Conservation (phyloP, 2,888 invertebrate species). For the Pterostichus madidus region DNA sequence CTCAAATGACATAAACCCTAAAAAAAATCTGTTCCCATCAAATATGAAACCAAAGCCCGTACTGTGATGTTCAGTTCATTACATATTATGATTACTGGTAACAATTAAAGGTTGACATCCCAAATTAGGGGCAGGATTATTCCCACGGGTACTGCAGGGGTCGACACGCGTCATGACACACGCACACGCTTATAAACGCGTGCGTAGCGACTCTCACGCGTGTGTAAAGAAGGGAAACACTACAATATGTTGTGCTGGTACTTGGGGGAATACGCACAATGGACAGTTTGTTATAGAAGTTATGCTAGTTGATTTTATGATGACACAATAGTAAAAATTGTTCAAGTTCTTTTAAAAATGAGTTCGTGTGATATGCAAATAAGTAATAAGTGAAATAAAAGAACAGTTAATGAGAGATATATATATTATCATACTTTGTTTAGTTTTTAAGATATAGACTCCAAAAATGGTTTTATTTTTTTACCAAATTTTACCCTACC, state of each 20-base stretch:
- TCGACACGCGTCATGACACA: background rate
- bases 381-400: too few species aligned
- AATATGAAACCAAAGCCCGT: background rate
- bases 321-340: background rate
- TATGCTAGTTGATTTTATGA: background rate
- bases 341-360: too few species aligned
- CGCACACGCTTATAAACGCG: slow-evolving; percentile 8
- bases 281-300: background rate
- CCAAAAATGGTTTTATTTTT: too few species aligned
- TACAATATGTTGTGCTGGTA: background rate
- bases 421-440: too few species aligned
- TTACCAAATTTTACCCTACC: too few species aligned
- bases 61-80: background rate
- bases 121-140: background rate
- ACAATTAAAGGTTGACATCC: background rate
- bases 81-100: background rate
- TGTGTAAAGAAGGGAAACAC: background rate
- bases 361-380: too few species aligned
- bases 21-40: background rate
- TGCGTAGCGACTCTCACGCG: background rate
- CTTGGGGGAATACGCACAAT: background rate
- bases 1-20: background rate
- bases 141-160: slow-evolving; percentile 8
- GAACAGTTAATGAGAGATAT: too few species aligned
- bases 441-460: too few species aligned